Evolutionary conservation across 1,140 invertebrate genomes (phyloP).

Genomic region (Trachymyrmex cornetzi): DNA sequence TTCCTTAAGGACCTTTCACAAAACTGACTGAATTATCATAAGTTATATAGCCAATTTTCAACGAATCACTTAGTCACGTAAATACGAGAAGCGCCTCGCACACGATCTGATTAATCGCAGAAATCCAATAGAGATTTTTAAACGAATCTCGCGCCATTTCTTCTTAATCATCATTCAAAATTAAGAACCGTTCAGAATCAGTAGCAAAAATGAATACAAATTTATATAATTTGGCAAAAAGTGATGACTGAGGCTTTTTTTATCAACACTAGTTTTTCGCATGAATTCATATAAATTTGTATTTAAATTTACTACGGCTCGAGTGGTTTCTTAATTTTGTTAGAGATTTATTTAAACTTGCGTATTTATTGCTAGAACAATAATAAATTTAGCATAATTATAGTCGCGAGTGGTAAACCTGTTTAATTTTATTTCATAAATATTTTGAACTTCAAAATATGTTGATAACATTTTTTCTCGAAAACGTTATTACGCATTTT

Average conservation of each 20-base stretch:
- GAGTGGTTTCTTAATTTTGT: not conserved
- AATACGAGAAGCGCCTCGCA: slow-evolving; percentile 57
- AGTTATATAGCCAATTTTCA: slow-evolving; percentile 80
- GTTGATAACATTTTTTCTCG: slow-evolving; percentile 3
- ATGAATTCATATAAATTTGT: not conserved
- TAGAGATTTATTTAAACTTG: not conserved
- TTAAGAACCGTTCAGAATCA: not conserved
- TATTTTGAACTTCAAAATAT: not conserved
- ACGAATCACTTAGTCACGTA: slow-evolving; percentile 71
- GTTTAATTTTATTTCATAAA: slow-evolving; percentile 8
- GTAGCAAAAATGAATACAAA: not conserved
- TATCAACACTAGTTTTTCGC: not conserved
- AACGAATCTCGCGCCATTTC: not conserved
- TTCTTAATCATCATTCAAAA: not conserved
- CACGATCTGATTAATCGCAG: slow-evolving; percentile 44
- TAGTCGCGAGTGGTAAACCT: not conserved
- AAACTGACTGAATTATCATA: slow-evolving; percentile 80
- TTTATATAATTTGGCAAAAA: not conserved
- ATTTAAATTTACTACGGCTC: not conserved
- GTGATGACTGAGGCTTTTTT: not conserved
- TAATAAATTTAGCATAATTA: slow-evolving; percentile 1
- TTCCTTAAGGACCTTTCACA: slow-evolving; percentile 70
- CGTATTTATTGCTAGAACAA: not conserved
- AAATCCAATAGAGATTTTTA: not conserved
- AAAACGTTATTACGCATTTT: not conserved